Percentiles rank a stretch among this genome's conserved stretches.
These are phyloP conservation scores for Elymnias hypermnestra DNA, from an alignment of 1,140 invertebrate genomes.

Conservation along the genomic window DNA sequence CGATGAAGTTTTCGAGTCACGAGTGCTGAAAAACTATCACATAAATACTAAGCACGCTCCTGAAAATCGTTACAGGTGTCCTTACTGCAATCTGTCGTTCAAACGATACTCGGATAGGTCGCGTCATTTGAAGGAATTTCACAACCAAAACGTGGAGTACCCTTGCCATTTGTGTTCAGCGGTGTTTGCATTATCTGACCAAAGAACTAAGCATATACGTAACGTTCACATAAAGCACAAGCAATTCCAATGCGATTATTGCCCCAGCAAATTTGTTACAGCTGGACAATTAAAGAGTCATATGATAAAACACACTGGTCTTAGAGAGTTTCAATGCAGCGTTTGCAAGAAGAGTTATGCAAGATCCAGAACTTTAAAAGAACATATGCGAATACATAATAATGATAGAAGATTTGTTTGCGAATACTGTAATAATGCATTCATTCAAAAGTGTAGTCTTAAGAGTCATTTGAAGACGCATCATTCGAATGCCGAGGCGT, in stretches of 20 bases:
- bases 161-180: constrained; percentile 57
- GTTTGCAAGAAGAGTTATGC: constrained; percentile 73
- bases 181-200: constrained; percentile 52
- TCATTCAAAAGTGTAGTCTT: constrained; percentile 66
- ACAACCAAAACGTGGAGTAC: constrained; percentile 55
- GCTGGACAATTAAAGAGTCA: constrained; percentile 51
- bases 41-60: constrained; percentile 36
- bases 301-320: constrained; percentile 47
- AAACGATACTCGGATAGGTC: constrained; percentile 63
- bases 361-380: constrained; percentile 70
- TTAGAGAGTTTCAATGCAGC: constrained; percentile 55
- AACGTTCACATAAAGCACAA: constrained; percentile 63
- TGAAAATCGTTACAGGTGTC: constrained; percentile 52
- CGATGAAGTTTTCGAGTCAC: constrained; percentile 42
- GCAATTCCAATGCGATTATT: constrained; percentile 55
- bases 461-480: constrained; percentile 62
- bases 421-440: constrained; percentile 74
- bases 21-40: constrained; percentile 39
- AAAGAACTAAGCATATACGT: constrained; percentile 61
- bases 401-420: constrained; percentile 67
- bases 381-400: constrained; percentile 72
- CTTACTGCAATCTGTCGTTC: constrained; percentile 73
- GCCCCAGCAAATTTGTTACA: constrained; percentile 57
- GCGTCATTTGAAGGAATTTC: constrained; percentile 64
- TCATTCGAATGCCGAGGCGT: constrained; percentile 40